A percentile compares a stretch with the other conserved stretches of the same genome.
Conservation (phyloP, 2,797 vertebrate species). For the Pseudochaenichthys georgianus region DNA sequence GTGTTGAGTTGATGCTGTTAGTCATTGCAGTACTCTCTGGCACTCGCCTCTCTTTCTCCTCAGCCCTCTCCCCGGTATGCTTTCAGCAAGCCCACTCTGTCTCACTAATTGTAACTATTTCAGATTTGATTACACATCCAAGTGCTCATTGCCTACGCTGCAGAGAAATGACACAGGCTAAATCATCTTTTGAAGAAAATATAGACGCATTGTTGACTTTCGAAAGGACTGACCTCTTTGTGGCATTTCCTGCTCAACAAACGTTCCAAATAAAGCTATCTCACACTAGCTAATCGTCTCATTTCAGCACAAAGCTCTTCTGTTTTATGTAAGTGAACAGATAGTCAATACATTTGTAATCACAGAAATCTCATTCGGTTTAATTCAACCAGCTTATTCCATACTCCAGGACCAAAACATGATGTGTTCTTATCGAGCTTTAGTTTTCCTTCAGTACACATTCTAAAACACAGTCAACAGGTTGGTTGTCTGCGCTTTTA, state of each 20-base stretch:
- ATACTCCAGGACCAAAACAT: background rate
- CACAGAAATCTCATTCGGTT: background rate
- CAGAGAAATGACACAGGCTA: conserved; percentile 22
- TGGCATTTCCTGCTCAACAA: conserved; percentile 16
- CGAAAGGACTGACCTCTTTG: conserved; percentile 6
- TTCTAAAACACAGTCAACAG: background rate
- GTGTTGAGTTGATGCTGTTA: conserved; percentile 38
- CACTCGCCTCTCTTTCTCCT: conserved; percentile 23
- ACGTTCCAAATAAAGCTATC: conserved; percentile 20
- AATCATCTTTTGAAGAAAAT: conserved; percentile 37
- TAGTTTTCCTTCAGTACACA: background rate
- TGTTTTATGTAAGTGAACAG: conserved; percentile 1
- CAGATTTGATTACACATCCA: conserved; percentile 58
- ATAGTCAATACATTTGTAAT: background rate
- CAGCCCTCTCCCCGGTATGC: conserved; percentile 41
- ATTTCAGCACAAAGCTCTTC: conserved; percentile 29
- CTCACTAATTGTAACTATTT: conserved; percentile 60
- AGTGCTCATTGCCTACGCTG: conserved; percentile 22
- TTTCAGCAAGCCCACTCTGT: conserved; percentile 41
- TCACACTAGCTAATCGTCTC: conserved; percentile 13
- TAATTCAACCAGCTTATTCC: background rate
- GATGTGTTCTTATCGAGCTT: background rate
- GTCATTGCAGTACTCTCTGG: conserved; percentile 44
- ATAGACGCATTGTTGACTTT: conserved; percentile 4
- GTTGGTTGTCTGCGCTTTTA: background rate